phyloP scores from a whole-genome alignment of 2,797 vertebrate species.

The Oreochromis mossambicus region DNA sequence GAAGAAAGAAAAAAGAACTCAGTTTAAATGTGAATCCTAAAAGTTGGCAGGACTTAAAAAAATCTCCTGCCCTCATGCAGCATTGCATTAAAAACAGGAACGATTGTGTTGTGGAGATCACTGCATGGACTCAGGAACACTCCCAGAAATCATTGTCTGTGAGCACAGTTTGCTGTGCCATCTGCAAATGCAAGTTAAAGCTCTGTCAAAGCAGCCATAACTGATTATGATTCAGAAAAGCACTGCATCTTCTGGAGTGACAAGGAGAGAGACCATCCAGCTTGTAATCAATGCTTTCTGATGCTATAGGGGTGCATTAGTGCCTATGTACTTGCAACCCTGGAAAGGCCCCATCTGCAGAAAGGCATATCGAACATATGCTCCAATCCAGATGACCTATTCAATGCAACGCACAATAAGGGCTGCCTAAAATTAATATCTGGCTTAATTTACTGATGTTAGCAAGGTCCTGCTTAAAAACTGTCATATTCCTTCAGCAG shows the following conservation, averaged over 20 bases:
- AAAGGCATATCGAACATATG: not conserved
- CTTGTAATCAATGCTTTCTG: not conserved
- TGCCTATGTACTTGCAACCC: not conserved
- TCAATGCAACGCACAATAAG: not conserved
- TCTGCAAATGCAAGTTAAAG: rapidly evolving
- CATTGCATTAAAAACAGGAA: not conserved
- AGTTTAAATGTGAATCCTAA: rapidly evolving
- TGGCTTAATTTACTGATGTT: not conserved
- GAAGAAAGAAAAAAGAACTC: not conserved
- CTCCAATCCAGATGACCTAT: not conserved
- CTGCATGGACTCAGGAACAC: rapidly evolving
- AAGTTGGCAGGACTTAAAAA: not conserved
- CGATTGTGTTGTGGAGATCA: rapidly evolving
- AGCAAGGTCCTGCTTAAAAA: not conserved
- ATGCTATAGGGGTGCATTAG: rapidly evolving
- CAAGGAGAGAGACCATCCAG: not conserved
- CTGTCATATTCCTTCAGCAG: rapidly evolving
- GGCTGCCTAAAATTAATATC: not conserved
- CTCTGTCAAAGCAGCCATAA: rapidly evolving
- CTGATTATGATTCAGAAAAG: not conserved
- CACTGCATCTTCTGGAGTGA: not conserved
- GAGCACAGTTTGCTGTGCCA: not conserved
- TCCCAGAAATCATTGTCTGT: not conserved
- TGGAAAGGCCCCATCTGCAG: not conserved
- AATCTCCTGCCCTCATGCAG: not conserved